Conservation (phyloP, 2,888 invertebrate species). For the Cetonia aurata region DNA sequence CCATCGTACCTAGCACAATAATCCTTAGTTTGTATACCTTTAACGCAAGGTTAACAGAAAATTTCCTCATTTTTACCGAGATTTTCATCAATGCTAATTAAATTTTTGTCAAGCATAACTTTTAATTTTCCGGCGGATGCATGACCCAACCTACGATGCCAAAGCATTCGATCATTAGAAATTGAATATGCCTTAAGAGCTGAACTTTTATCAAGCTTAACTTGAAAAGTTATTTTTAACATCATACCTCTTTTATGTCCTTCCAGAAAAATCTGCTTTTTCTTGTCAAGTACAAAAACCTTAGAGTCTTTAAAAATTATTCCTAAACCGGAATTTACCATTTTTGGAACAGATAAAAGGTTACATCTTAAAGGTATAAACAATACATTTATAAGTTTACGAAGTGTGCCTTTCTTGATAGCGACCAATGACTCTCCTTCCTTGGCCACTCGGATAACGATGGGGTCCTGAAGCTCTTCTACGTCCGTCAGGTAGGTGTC, state of each 20-base stretch:
- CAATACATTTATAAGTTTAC: not conserved
- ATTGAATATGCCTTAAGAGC: conserved; percentile 11
- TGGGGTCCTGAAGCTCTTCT: not conserved
- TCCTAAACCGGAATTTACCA: conserved; percentile 11
- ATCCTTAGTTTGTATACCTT: conserved; percentile 10
- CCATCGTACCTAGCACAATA: not conserved
- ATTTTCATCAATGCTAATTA: conserved; percentile 12
- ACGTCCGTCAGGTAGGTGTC: too few species aligned
- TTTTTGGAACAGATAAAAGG: not conserved
- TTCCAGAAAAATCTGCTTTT: conserved; percentile 7
- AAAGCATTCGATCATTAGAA: conserved; percentile 1
- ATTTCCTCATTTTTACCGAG: conserved; percentile 14
- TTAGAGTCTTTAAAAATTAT: conserved; percentile 22
- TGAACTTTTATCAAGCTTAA: not conserved
- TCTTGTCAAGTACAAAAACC: conserved; percentile 5
- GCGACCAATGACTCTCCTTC: conserved; percentile 6
- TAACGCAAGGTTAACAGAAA: conserved; percentile 7
- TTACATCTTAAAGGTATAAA: not conserved
- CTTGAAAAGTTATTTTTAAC: conserved; percentile 7
- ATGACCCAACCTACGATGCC: conserved; percentile 12
- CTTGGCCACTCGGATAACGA: conserved; percentile 8
- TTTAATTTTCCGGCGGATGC: conserved; percentile 10
- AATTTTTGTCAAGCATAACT: conserved; percentile 8
- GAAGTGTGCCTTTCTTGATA: conserved; percentile 1
- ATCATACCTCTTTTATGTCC: not conserved